These are phyloP conservation scores for Hylaeus volcanicus DNA, from an alignment of 1,140 invertebrate genomes.

Conservation along the genomic window DNA sequence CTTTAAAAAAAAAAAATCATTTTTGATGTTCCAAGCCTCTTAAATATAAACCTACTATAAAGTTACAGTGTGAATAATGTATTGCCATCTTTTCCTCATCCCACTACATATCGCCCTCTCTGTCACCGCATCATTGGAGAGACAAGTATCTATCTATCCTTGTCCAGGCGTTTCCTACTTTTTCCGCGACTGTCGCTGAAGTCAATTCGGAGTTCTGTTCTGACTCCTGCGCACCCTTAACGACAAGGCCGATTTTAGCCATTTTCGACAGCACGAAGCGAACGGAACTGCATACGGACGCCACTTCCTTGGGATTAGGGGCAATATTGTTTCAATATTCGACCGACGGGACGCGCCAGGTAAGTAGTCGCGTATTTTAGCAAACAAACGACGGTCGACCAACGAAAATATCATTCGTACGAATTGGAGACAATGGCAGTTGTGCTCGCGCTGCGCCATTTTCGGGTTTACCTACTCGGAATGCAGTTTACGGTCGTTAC, in stretches of 20 bases:
- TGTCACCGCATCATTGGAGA: too few relatives aligned
- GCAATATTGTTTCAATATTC: background rate
- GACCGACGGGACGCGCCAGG: background rate
- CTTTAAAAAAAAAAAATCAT: too few relatives aligned
- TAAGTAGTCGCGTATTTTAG: background rate
- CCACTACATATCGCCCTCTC: too few relatives aligned
- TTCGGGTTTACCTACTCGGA: background rate
- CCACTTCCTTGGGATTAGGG: background rate
- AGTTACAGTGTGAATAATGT: too few relatives aligned
- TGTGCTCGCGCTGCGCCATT: background rate
- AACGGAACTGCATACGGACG: background rate
- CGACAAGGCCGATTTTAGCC: background rate
- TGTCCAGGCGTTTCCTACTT: too few relatives aligned
- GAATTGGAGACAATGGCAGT: constrained; percentile 13
- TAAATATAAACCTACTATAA: too few relatives aligned
- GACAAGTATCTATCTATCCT: too few relatives aligned
- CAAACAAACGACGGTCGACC: background rate
- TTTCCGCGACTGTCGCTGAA: too few relatives aligned
- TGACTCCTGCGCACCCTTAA: background rate
- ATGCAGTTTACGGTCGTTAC: background rate
- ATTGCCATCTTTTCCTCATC: too few relatives aligned
- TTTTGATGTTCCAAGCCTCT: too few relatives aligned
- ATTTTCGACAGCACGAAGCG: background rate
- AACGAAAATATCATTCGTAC: constrained; percentile 9
- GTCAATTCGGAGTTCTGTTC: too few relatives aligned